phyloP scores from a whole-genome alignment of 2,888 invertebrate genomes.

The Parascotia fuliginaria region DNA sequence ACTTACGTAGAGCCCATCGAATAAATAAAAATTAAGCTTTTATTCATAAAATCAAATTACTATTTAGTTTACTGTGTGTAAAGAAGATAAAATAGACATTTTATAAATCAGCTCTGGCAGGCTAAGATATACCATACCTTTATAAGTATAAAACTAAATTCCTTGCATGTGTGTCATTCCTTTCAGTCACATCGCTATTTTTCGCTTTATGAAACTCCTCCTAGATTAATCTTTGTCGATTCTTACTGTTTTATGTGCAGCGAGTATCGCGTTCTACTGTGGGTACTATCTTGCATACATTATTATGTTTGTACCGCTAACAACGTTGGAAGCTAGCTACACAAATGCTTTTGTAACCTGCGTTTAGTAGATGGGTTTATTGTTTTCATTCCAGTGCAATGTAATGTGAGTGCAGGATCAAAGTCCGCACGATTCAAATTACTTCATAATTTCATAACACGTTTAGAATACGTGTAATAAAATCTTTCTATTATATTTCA shows the following conservation, averaged over 20 bases:
- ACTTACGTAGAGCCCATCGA: background rate
- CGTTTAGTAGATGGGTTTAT: slow-evolving; percentile 60
- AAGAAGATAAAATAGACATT: background rate
- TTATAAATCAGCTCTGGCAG: slow-evolving; percentile 3
- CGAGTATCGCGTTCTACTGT: slow-evolving; percentile 20
- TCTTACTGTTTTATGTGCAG: slow-evolving; percentile 27
- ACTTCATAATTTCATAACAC: slow-evolving; percentile 21
- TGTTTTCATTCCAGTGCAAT: slow-evolving; percentile 67
- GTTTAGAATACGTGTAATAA: background rate
- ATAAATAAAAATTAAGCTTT: too few relatives aligned
- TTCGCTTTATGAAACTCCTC: slow-evolving; percentile 35
- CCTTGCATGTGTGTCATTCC: slow-evolving; percentile 31
- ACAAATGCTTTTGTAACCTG: slow-evolving; percentile 60
- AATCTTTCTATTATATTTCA: background rate
- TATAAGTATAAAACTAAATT: slow-evolving; percentile 23
- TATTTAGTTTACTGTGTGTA: background rate
- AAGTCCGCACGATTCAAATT: slow-evolving; percentile 36
- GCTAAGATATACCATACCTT: slow-evolving; percentile 2
- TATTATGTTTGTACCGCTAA: slow-evolving; percentile 37
- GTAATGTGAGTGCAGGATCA: slow-evolving; percentile 62
- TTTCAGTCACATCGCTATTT: slow-evolving; percentile 30
- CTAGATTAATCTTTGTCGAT: slow-evolving; percentile 34
- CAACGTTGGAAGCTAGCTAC: slow-evolving; percentile 37
- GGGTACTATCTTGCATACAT: slow-evolving; percentile 20
- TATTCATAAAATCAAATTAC: background rate